Conservation (phyloP, 2,797 vertebrate species). For the Urosaurus nigricauda region DNA sequence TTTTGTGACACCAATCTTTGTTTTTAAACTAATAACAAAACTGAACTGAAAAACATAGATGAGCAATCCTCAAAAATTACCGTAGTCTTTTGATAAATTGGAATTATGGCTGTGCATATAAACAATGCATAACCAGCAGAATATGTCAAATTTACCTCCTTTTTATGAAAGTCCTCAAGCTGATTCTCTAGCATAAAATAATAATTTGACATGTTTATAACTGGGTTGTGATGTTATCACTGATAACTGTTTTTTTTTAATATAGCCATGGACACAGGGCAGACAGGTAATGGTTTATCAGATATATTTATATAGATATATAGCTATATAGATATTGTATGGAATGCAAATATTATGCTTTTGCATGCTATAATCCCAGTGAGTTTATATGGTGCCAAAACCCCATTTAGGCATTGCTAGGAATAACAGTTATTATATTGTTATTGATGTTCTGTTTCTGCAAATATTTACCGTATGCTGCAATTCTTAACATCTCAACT, state of each 20-base stretch:
- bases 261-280: conserved; percentile 96
- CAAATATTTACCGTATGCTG: not conserved
- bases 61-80: not conserved
- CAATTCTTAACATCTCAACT: not conserved
- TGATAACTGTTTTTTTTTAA: conserved; percentile 81
- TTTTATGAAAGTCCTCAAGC: not conserved
- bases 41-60: not conserved
- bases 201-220: not conserved
- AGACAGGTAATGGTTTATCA: conserved; percentile 89
- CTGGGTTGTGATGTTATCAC: conserved; percentile 50
- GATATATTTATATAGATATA: not conserved
- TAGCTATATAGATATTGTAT: conserved; percentile 8
- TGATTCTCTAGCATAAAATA: not conserved
- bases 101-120: not conserved
- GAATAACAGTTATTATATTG: not conserved
- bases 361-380: conserved; percentile 59
- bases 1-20: not conserved
- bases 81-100: not conserved
- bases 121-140: not conserved
- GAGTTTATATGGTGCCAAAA: conserved; percentile 44
- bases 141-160: not conserved
- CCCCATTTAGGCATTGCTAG: conserved; percentile 65
- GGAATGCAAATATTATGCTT: conserved; percentile 58
- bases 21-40: not conserved
- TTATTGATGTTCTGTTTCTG: conserved; percentile 14